Evolutionary conservation across 2,888 invertebrate genomes (phyloP).

Genomic region (Drosophila ustulata): DNA sequence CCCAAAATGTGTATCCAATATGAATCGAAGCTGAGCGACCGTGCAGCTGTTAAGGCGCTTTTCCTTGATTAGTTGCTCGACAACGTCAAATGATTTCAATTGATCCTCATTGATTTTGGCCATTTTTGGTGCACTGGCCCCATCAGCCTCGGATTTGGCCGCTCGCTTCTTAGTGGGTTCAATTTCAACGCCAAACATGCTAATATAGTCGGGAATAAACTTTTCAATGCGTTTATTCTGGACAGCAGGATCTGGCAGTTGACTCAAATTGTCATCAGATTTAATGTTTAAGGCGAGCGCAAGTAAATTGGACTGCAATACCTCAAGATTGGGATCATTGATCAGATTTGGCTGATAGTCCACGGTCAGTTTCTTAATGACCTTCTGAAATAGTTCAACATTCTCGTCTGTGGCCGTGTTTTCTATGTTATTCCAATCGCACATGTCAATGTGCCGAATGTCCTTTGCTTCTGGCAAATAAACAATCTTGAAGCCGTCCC

Average conservation of each 20-base stretch:
- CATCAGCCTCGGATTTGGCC: conserved; percentile 32
- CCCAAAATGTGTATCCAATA: conserved; percentile 68
- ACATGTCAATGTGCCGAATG: conserved; percentile 83
- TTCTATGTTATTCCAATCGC: conserved; percentile 80
- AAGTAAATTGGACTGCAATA: conserved; percentile 88
- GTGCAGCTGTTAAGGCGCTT: conserved; percentile 65
- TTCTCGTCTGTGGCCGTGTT: conserved; percentile 84
- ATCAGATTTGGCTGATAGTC: conserved; percentile 88
- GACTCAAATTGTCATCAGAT: conserved; percentile 82
- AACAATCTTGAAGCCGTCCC: conserved; percentile 90
- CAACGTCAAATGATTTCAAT: conserved; percentile 59
- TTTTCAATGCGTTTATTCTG: conserved; percentile 81
- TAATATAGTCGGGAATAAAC: conserved; percentile 65
- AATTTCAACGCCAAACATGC: conserved; percentile 69
- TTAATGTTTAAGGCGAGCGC: conserved; percentile 89
- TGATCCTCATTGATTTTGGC: conserved; percentile 62
- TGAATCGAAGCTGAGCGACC: conserved; percentile 61
- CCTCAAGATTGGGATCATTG: conserved; percentile 89
- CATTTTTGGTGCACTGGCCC: conserved; percentile 58
- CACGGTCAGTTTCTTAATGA: conserved; percentile 87
- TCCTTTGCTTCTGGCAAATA: conserved; percentile 89
- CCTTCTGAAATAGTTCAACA: conserved; percentile 87
- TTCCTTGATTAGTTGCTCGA: conserved; percentile 60
- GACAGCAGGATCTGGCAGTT: conserved; percentile 74
- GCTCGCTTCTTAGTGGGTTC: conserved; percentile 67